Conservation (phyloP, 2,888 invertebrate species). For the Mesochorus sp. region DNA sequence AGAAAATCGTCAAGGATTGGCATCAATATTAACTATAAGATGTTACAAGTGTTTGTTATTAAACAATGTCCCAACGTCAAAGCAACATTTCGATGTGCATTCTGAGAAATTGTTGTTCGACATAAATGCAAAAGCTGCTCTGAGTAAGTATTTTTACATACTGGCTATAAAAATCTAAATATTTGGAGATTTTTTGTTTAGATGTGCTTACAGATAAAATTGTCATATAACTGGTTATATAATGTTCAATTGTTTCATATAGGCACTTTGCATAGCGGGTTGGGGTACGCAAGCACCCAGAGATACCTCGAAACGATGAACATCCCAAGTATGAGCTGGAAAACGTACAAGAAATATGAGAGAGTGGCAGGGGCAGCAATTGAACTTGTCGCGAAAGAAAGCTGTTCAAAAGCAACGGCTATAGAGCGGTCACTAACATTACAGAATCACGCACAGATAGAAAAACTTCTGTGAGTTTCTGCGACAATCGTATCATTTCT, state of each 20-base stretch:
- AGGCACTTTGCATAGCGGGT: conserved; percentile 31
- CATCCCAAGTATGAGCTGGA: conserved; percentile 27
- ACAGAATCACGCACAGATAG: conserved; percentile 19
- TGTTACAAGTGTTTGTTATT: conserved; percentile 6
- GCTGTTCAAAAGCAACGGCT: conserved; percentile 29
- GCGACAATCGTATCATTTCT: conserved; percentile 18
- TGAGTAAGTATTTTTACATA: conserved; percentile 9
- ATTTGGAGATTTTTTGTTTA: conserved; percentile 3
- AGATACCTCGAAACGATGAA: conserved; percentile 23
- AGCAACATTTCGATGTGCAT: conserved; percentile 4
- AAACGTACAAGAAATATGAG: conserved; percentile 30
- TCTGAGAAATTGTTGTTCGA: conserved; percentile 8
- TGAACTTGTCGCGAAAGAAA: conserved; percentile 27
- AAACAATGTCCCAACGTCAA: conserved; percentile 9
- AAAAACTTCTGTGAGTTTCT: conserved; percentile 24
- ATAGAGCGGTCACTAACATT: conserved; percentile 18
- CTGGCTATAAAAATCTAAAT: conserved; percentile 1
- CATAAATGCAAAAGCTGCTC: conserved; percentile 8
- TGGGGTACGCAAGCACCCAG: conserved; percentile 12
- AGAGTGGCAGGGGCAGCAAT: conserved; percentile 29
- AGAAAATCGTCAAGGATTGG: conserved; percentile 6
- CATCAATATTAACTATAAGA: conserved; percentile 17
- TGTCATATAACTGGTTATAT: conserved; percentile 5
- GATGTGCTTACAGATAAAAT: conserved; percentile 29
- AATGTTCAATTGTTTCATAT: conserved; percentile 17